These are phyloP conservation scores for Chesias legatella DNA, from an alignment of 2,888 invertebrate species.

Conservation along the genomic window DNA sequence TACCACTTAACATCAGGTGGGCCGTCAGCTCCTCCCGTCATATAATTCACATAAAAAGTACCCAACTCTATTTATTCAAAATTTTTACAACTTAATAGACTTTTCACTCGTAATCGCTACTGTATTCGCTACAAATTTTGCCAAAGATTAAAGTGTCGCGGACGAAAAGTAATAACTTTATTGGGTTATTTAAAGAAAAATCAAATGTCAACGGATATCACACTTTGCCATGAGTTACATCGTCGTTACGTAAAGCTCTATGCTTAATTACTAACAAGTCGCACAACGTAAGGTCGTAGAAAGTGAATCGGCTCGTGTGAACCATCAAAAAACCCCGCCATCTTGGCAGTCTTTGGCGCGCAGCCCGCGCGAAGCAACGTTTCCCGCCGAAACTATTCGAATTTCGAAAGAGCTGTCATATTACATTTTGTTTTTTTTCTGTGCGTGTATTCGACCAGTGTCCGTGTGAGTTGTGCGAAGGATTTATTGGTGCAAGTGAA, in stretches of 20 bases:
- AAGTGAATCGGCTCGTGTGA: slow-evolving; percentile 80
- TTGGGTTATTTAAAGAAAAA: slow-evolving; percentile 5
- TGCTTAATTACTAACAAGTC: slow-evolving; percentile 76
- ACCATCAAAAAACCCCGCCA: slow-evolving; percentile 78
- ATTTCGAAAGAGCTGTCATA: slow-evolving; percentile 50
- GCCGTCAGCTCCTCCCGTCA: too few species aligned
- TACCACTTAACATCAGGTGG: too few species aligned
- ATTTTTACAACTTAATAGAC: too few species aligned
- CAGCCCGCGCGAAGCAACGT: slow-evolving; percentile 66
- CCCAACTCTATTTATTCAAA: too few species aligned
- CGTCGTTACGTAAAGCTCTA: slow-evolving; percentile 73
- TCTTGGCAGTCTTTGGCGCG: slow-evolving; percentile 76
- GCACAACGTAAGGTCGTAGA: slow-evolving; percentile 79
- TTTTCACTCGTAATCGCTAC: too few species aligned
- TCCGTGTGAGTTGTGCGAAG: slow-evolving; percentile 39
- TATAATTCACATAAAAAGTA: too few species aligned
- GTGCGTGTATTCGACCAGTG: slow-evolving; percentile 58
- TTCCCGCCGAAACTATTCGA: slow-evolving; percentile 65
- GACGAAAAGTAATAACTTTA: too few species aligned
- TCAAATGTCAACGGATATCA: slow-evolving; percentile 55
- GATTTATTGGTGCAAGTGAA: slow-evolving; percentile 60
- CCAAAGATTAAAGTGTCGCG: too few species aligned
- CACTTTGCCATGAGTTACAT: slow-evolving; percentile 63
- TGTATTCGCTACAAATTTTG: too few species aligned
- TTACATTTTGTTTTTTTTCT: slow-evolving; percentile 43